phyloP scores from a whole-genome alignment of 2,888 invertebrate species.

The Leptinotarsa rubiginosa region DNA sequence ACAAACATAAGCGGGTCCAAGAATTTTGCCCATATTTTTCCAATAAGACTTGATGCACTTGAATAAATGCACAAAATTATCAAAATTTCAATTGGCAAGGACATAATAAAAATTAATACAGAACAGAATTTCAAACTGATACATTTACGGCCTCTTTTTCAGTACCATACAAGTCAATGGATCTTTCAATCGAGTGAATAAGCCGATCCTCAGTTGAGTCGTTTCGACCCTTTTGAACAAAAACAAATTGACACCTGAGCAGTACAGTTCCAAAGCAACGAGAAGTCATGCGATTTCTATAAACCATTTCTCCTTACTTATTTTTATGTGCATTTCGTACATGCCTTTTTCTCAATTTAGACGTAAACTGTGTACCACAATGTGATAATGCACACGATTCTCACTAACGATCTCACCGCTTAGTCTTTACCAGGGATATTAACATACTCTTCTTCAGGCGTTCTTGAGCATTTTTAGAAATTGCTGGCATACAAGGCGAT shows the following conservation, averaged over 20 bases:
- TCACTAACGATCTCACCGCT: conserved; percentile 38
- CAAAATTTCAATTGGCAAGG: no score
- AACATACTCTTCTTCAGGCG: conserved; percentile 24
- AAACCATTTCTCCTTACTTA: conserved; percentile 34
- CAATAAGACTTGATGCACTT: no score
- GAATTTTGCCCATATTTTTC: no score
- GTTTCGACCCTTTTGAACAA: not conserved
- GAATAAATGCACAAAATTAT: no score
- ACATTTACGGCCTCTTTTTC: not conserved
- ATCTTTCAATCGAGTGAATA: not conserved
- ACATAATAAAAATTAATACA: no score
- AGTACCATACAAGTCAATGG: not conserved
- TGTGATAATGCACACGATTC: conserved; percentile 37
- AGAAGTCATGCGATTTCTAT: conserved; percentile 1
- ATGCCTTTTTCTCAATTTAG: conserved; percentile 40
- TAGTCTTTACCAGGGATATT: conserved; percentile 22
- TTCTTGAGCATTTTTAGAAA: not conserved
- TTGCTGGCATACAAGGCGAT: not conserved
- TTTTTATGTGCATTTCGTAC: conserved; percentile 41
- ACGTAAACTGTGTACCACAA: conserved; percentile 38
- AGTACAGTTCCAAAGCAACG: not conserved
- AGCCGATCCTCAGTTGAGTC: not conserved
- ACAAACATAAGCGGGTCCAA: no score
- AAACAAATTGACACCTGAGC: not conserved
- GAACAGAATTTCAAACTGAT: not conserved